Conservation (phyloP, 2,113 vertebrate species). For the Microtus oregoni region DNA sequence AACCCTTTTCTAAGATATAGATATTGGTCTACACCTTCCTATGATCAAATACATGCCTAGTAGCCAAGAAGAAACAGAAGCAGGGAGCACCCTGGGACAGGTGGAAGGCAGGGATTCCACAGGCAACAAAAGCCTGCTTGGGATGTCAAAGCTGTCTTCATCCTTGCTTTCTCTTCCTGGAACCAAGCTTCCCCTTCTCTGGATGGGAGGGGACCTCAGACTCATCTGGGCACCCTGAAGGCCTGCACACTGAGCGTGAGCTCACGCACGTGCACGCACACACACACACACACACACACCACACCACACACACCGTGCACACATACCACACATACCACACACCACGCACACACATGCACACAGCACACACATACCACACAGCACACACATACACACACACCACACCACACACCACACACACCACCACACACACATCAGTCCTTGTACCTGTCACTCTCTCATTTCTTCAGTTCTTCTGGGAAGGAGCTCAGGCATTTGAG, state of each 20-base stretch:
- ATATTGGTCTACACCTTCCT: background rate
- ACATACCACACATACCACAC: too few relatives aligned
- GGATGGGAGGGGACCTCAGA: background rate
- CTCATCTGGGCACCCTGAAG: background rate
- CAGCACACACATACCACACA: too few relatives aligned
- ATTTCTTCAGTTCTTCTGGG: background rate
- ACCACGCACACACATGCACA: too few relatives aligned
- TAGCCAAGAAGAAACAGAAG: background rate
- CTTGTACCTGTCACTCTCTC: background rate
- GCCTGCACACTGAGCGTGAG: background rate
- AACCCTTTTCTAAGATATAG: background rate
- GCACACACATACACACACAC: too few relatives aligned
- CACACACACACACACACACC: too few relatives aligned
- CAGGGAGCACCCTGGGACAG: background rate
- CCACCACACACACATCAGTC: background rate
- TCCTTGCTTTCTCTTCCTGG: background rate
- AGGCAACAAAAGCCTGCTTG: background rate
- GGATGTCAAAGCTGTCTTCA: background rate
- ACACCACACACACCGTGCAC: too few relatives aligned
- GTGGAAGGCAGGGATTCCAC: background rate
- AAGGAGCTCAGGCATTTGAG: background rate
- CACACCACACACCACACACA: too few relatives aligned
- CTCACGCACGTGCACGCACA: background rate
- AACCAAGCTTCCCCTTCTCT: background rate
- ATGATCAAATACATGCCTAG: background rate